Conservation (phyloP, 2,888 invertebrate species). For the Colostygia pectinataria region DNA sequence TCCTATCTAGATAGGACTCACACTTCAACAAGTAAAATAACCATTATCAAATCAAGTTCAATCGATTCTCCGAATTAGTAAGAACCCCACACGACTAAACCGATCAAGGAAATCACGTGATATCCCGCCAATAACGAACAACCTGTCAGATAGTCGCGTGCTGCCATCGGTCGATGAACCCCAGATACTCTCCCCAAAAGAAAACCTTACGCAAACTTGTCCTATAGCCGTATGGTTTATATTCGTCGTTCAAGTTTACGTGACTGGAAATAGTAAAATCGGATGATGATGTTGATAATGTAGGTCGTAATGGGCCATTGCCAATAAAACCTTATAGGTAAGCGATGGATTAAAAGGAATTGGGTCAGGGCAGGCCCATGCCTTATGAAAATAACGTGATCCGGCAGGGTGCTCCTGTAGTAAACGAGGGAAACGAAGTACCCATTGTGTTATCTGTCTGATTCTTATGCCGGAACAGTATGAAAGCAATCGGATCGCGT, state of each 20-base stretch:
- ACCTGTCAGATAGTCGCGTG: constrained; percentile 39
- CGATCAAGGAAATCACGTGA: constrained; percentile 36
- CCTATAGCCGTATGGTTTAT: constrained; percentile 70
- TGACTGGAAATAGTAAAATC: constrained; percentile 83
- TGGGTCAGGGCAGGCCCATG: constrained; percentile 76
- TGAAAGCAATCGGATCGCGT: constrained; percentile 43
- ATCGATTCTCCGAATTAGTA: constrained; percentile 20
- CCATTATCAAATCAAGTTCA: constrained; percentile 13
- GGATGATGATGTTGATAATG: constrained; percentile 83
- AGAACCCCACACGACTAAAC: constrained; percentile 16
- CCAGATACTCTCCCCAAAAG: constrained; percentile 45
- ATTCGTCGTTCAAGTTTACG: constrained; percentile 79
- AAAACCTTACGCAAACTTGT: constrained; percentile 42
- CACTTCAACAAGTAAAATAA: not conserved
- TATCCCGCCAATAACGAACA: constrained; percentile 38
- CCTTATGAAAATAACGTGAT: constrained; percentile 73
- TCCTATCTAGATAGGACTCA: too few relatives aligned
- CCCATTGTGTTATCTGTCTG: constrained; percentile 56
- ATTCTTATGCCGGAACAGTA: constrained; percentile 41
- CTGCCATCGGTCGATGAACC: constrained; percentile 45
- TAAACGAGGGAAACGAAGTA: constrained; percentile 48
- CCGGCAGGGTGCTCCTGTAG: constrained; percentile 54
- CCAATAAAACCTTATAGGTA: constrained; percentile 83
- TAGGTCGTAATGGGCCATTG: constrained; percentile 81
- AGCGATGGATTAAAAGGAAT: constrained; percentile 81